phyloP scores from a whole-genome alignment of 30 jellyfish, hydroid and myxozoan species.

The Aurelia sp. region DNA sequence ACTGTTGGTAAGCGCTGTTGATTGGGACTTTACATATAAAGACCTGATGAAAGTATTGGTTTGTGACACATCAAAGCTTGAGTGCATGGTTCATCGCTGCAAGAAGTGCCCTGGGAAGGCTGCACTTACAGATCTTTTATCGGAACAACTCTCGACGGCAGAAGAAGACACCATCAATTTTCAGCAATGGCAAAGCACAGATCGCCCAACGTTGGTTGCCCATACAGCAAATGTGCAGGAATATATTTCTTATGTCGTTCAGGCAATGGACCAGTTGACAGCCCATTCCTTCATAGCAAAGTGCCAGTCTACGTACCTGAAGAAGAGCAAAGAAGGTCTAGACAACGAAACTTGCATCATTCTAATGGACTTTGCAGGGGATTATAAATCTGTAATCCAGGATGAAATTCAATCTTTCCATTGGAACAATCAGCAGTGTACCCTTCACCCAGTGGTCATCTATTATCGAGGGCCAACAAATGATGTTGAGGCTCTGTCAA shows the following conservation, averaged over 20 bases:
- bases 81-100: conserved; percentile 73
- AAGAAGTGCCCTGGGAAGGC: conserved; percentile 49
- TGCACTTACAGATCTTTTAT: conserved; percentile 14
- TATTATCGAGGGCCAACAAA: conserved; percentile 28
- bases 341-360: neutral
- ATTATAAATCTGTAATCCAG: conserved; percentile 33
- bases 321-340: conserved; percentile 17
- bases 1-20: conserved; percentile 44
- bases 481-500: neutral
- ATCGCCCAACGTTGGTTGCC: conserved; percentile 34
- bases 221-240: conserved; percentile 4
- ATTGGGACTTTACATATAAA: conserved; percentile 53
- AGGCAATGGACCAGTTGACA: conserved; percentile 24
- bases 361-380: conserved; percentile 44
- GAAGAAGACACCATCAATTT: conserved; percentile 43
- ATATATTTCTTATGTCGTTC: conserved; percentile 16
- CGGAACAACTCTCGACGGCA: conserved; percentile 19
- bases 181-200: conserved; percentile 67
- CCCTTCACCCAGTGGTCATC: conserved; percentile 49
- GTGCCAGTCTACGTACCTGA: conserved; percentile 35
- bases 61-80: conserved; percentile 32
- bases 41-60: conserved; percentile 35
- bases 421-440: conserved; percentile 48
- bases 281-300: conserved; percentile 49
- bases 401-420: conserved; percentile 53